Conservation (phyloP, 2,797 vertebrate genomes). For the Capromys pilorides region DNA sequence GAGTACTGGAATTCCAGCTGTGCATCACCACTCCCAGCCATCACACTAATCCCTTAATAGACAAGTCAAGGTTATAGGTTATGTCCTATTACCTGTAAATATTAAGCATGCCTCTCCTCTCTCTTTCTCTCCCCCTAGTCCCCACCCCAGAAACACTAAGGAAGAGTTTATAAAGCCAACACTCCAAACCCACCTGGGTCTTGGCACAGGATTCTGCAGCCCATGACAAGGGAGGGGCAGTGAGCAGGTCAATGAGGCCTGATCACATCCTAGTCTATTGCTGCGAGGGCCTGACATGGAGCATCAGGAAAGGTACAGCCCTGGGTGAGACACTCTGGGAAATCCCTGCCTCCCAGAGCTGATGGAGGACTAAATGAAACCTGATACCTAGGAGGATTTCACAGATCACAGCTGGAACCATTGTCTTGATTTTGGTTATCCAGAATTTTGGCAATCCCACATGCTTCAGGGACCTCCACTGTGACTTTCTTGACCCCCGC, state of each 20-base stretch:
- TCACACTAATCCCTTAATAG: not conserved
- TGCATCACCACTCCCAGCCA: not conserved
- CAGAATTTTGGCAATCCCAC: not conserved
- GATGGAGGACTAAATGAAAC: constrained; percentile 41
- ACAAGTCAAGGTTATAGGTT: not conserved
- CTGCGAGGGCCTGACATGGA: not conserved
- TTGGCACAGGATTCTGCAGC: not conserved
- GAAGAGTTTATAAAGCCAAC: not conserved
- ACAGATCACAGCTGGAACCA: not conserved
- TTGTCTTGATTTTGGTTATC: constrained; percentile 46
- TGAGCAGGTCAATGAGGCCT: not conserved
- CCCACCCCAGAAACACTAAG: not conserved
- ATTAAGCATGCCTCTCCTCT: not conserved
- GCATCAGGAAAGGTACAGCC: not conserved
- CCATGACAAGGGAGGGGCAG: not conserved
- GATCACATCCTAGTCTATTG: not conserved
- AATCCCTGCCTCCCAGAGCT: not conserved
- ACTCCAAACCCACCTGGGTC: not conserved
- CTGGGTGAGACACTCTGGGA: not conserved
- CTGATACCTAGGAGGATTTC: constrained; percentile 20
- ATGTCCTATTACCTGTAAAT: not conserved
- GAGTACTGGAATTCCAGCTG: not conserved
- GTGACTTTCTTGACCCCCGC: not conserved
- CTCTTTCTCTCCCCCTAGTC: not conserved
- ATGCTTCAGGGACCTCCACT: not conserved